Conservation (phyloP, 2,113 vertebrate genomes). For the Mystacornis crossleyi region DNA sequence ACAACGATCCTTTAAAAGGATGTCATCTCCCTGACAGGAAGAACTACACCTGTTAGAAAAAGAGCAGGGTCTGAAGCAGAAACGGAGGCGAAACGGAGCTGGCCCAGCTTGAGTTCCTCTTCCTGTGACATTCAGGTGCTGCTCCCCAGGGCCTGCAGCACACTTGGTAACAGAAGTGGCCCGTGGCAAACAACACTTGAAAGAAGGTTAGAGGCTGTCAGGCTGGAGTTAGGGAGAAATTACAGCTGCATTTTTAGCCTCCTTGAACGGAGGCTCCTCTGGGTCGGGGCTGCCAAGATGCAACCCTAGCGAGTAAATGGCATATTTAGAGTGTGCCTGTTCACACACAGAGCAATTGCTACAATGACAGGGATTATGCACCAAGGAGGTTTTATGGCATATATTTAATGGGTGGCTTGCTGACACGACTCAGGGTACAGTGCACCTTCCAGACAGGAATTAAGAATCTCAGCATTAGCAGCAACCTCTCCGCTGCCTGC, state of each 20-base stretch:
- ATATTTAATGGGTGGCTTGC: not conserved
- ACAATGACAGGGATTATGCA: not conserved
- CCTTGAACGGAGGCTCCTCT: not conserved
- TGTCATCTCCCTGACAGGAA: not conserved
- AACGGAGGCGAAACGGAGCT: not conserved
- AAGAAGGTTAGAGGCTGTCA: not conserved
- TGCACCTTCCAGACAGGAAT: not conserved
- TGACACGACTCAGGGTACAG: not conserved
- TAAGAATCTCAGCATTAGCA: not conserved
- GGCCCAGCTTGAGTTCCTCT: not conserved
- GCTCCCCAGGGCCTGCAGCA: not conserved
- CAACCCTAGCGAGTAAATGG: not conserved
- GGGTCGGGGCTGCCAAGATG: not conserved
- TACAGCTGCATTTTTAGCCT: conserved; percentile 6
- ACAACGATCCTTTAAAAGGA: not conserved
- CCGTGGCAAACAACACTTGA: not conserved
- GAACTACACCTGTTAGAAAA: not conserved
- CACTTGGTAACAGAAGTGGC: not conserved
- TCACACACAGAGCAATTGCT: not conserved
- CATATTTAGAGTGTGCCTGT: not conserved
- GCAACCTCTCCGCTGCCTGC: not conserved
- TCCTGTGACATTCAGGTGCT: not conserved
- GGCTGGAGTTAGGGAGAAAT: not conserved
- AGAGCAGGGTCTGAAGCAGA: not conserved
- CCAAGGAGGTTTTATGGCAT: not conserved